Conservation (phyloP, 2,113 vertebrate species). For the Chauna torquata region DNA sequence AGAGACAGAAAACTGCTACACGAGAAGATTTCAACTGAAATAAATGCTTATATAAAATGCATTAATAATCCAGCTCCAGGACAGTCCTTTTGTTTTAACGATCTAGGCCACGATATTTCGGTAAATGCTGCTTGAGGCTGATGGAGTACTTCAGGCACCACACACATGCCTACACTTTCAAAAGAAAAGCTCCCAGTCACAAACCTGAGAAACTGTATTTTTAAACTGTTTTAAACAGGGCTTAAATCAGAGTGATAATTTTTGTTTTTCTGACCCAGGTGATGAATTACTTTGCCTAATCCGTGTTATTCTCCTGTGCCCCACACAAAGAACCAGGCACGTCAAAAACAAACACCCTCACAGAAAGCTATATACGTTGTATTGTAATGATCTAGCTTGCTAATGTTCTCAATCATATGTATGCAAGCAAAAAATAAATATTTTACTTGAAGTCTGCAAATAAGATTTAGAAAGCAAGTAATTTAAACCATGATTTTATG, state of each 20-base stretch:
- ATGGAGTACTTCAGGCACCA: background rate
- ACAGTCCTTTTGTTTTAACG: background rate
- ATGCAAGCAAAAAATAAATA: background rate
- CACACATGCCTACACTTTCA: background rate
- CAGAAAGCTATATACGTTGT: background rate
- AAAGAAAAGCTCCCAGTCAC: background rate
- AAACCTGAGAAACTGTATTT: background rate
- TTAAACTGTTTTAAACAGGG: background rate
- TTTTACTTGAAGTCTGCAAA: slow-evolving; percentile 2
- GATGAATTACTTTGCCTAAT: background rate
- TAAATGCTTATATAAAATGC: background rate
- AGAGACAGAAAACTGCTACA: background rate
- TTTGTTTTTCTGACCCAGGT: background rate
- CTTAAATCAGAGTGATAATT: background rate
- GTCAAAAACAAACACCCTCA: background rate
- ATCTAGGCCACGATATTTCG: background rate
- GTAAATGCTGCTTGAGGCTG: background rate
- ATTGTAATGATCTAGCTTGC: background rate
- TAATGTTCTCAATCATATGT: background rate
- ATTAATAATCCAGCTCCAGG: background rate
- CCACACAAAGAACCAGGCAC: background rate
- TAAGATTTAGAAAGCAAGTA: slow-evolving; percentile 10
- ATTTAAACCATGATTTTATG: slow-evolving; percentile 30
- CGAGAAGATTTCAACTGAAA: background rate
- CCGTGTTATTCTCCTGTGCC: background rate